Percentiles rank a stretch among this genome's conserved stretches.
Conservation (phyloP, 2,797 vertebrate genomes). For the Mus minutoides region DNA sequence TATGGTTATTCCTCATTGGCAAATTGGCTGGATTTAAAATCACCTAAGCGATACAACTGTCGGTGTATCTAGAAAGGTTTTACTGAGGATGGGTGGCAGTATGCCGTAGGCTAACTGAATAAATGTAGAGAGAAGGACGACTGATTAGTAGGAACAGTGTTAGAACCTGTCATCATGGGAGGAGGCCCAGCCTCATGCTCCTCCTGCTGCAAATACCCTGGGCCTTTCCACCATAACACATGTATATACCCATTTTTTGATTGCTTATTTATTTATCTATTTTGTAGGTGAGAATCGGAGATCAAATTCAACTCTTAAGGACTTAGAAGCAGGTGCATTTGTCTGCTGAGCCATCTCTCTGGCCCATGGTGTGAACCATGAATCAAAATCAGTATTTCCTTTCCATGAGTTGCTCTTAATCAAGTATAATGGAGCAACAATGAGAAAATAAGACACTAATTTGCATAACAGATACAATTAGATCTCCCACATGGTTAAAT, state of each 20-base stretch:
- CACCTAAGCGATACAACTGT: not conserved
- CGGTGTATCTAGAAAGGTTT: not conserved
- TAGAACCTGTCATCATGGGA: not conserved
- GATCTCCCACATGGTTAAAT: not conserved
- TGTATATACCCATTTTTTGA: not conserved
- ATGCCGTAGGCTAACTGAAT: not conserved
- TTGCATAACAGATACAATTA: not conserved
- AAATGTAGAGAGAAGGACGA: not conserved
- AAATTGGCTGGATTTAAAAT: not conserved
- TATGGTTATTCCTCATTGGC: not conserved
- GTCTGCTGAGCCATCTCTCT: not conserved
- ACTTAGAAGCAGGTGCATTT: not conserved
- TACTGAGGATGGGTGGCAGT: too few species aligned
- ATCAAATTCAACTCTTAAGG: not conserved
- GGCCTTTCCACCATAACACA: not conserved
- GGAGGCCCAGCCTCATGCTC: not conserved
- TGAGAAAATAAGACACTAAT: not conserved
- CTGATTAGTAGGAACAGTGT: not conserved
- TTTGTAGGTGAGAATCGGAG: not conserved
- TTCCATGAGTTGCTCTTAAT: not conserved
- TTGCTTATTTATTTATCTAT: not conserved
- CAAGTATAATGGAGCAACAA: not conserved
- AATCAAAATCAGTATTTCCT: not conserved
- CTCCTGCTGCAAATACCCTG: not conserved
- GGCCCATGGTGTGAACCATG: not conserved